Base-by-base conservation (phyloP, 2,888 invertebrate species). In the Cordilura impudica region DNA sequence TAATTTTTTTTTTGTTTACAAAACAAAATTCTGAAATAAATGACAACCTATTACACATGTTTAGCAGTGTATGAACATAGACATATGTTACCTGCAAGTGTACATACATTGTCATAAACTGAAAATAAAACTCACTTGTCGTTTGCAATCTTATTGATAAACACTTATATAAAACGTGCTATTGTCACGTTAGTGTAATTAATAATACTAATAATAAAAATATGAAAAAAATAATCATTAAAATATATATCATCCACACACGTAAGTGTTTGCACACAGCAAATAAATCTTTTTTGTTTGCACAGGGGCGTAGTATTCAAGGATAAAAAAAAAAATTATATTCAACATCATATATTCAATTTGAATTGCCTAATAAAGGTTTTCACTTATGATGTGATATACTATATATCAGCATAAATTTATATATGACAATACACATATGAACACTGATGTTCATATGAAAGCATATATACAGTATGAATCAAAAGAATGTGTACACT, bases 171-270 rank as follows among this genome's bases (percentile, higher is more conserved):
- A 31, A 71, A 74, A 79, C 71, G 74, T 75, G 74, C 74, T 74
- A 71, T 74, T 67, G 74, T 71, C 78, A 75, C 71, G 74, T 70
- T 74, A 71, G 71, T 23, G 16, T 66, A 74, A 74, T 79, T 71
- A 74, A 79, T 74, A 56, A 66, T 16, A 74, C 60, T 29, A 53
- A 71, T 49, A 58, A 73, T 58, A 53, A 31, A 23, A 49, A 63
- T 35, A 47, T 16, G 31, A 47, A 61, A 7, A 51, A 53, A 53
- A 45, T 14, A 54, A 45, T 21, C 21, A 51, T 56, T 63, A 35
- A 67, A 45, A 67, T 66, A 26, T 14, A 16, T 8, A n/a, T 14
- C 23, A 51, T 14, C n/a, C 6, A n/a, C 16, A 2, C n/a, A 43
- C 43, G n/a, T n/a, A 43, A 43, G 43, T 49, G n/a, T 26, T 31